Conservation (phyloP, 2,113 vertebrate genomes). For the Oncorhynchus gorbuscha region DNA sequence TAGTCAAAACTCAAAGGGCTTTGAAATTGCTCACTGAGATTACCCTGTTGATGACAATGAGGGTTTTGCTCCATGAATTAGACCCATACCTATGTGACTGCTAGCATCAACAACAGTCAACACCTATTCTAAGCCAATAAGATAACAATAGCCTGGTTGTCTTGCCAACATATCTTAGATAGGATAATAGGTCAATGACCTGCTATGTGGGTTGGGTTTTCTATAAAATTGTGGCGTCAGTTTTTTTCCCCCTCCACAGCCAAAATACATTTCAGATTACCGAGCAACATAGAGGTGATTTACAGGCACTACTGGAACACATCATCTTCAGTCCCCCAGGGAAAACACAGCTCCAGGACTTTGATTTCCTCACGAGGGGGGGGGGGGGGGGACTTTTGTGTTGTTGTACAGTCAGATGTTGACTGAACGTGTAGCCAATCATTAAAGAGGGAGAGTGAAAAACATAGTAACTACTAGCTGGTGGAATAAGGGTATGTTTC, state of each 20-base stretch:
- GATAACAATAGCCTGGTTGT: too few relatives aligned
- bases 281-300: background rate
- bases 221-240: background rate
- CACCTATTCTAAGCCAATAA: background rate
- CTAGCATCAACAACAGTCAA: background rate
- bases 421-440: background rate
- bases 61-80: background rate
- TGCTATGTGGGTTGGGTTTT: background rate
- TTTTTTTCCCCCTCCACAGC: background rate
- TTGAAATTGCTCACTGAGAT: background rate
- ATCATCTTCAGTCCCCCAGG: too few relatives aligned
- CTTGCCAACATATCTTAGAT: background rate
- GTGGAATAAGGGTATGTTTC: slow-evolving; percentile 11
- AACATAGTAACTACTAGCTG: background rate
- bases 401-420: background rate
- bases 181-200: background rate
- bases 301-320: too few relatives aligned
- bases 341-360: background rate
- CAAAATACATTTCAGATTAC: background rate
- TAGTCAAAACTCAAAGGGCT: background rate
- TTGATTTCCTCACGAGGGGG: background rate
- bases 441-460: background rate
- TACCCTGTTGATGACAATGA: background rate
- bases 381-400: background rate
- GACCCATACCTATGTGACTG: background rate